Evolutionary conservation across 2,113 vertebrate species (phyloP).

Genomic region (Vimba vimba): DNA sequence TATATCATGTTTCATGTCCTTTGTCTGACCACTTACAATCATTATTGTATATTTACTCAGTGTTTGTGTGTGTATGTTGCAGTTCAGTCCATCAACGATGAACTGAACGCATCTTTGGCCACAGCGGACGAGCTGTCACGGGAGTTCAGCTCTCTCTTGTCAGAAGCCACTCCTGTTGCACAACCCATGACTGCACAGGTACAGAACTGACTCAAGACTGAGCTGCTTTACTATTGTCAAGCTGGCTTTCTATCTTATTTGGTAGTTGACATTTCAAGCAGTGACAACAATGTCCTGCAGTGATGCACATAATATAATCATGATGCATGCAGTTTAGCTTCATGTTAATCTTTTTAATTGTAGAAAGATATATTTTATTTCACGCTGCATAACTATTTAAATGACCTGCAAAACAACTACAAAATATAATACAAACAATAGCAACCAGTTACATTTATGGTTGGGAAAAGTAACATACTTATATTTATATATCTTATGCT

Average conservation of each 20-base stretch:
- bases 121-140: slow-evolving; percentile 77
- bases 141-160: slow-evolving; percentile 75
- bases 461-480: too few relatives aligned
- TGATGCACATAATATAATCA: too few relatives aligned
- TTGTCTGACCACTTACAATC: not conserved
- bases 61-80: slow-evolving; percentile 23
- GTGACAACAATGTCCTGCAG: too few relatives aligned
- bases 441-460: too few relatives aligned
- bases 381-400: too few relatives aligned
- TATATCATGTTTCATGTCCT: not conserved
- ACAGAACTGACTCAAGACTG: not conserved
- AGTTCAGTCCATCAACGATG: slow-evolving; percentile 76
- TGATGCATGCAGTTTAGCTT: too few relatives aligned
- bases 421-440: too few relatives aligned
- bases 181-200: slow-evolving; percentile 40
- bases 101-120: slow-evolving; percentile 76
- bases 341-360: too few relatives aligned
- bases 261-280: too few relatives aligned
- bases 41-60: not conserved
- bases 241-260: not conserved
- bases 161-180: slow-evolving; percentile 57
- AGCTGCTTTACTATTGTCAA: not conserved
- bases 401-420: too few relatives aligned
- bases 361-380: too few relatives aligned
- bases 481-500: too few relatives aligned